Evolutionary conservation across 2,797 vertebrate genomes (phyloP), one percentile per base, ranked within the genome.

Genomic region (Mormyrops attenuatus): DNA sequence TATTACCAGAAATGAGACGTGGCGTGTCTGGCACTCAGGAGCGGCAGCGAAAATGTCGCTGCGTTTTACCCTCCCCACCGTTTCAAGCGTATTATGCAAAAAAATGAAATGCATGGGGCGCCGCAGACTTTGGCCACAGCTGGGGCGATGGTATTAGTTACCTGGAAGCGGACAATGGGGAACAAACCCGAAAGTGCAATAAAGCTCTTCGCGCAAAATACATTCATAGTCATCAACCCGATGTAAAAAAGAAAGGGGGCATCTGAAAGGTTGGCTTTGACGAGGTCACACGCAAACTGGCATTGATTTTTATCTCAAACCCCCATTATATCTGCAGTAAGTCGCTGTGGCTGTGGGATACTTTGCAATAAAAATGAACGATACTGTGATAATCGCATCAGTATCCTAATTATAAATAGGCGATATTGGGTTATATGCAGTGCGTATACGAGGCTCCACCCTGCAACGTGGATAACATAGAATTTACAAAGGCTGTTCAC

Each of bases 1-100:
- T 86, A 30, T 60, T 86, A 57, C 82, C 41, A 89, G 55, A 86
- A 89, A 89, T 69, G 82, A 89, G 55, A 89, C 89, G 89, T 89
- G 89, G 89, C 89, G 86, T 47, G 82, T 52, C 60, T 86, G 82
- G 82, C 55, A 50, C 47, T 86, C 44, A 85, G 17, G 1, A 44
- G 60, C 22, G n/a, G 63, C 8, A 66, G 82, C 20, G n/a, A 26
- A 85, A 85, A 52, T 47, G 17, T 80, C 6, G 38, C 20, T n/a
- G 2, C 41, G 34, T 80, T n/a, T 20, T 5, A 80, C 73, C 38
- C 38, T n/a, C 15, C 34, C 73, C 38, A 6, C 34, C 73, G 34
- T 80, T 80, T 80, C 73, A 44, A n/a, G 17, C 41, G 2, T 6
- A 47, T 47, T 80, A n/a, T 80, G 41, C 73, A n/a, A 22, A 80